phyloP scores from a whole-genome alignment of 2,797 vertebrate genomes.

The Pelodytes ibericus region DNA sequence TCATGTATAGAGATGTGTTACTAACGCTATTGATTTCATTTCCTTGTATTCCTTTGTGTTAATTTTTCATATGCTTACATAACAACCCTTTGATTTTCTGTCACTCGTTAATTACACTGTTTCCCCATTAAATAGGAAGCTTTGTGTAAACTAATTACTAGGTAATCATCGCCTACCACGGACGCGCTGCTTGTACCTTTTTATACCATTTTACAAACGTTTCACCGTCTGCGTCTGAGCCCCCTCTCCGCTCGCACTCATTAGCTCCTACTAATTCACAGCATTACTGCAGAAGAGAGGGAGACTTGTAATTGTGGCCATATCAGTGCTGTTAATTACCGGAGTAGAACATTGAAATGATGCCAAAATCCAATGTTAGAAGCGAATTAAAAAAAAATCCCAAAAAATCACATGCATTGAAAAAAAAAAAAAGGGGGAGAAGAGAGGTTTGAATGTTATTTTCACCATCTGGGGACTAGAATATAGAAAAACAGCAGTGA shows the following conservation, averaged over 20 bases:
- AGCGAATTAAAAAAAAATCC: constrained; percentile 76
- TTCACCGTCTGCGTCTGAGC: constrained; percentile 85
- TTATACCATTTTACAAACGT: constrained; percentile 87
- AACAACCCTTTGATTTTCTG: constrained; percentile 99
- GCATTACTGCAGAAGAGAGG: constrained; percentile 85
- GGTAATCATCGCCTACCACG: constrained; percentile 94
- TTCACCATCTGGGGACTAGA: constrained; percentile 97
- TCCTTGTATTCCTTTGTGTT: constrained; percentile 88
- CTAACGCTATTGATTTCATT: constrained; percentile 86
- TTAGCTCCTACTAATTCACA: constrained; percentile 94
- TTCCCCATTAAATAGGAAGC: constrained; percentile 97
- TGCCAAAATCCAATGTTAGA: constrained; percentile 98
- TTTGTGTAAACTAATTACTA: constrained; percentile 99
- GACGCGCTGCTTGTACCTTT: constrained; percentile 89
- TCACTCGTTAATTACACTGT: constrained; percentile 97
- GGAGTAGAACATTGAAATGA: constrained; percentile 96
- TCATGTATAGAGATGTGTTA: constrained; percentile 39
- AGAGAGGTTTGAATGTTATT: constrained; percentile 91
- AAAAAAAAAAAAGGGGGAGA: constrained; percentile 58
- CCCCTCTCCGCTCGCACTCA: constrained; percentile 88
- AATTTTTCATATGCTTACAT: constrained; percentile 96
- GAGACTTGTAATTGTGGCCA: constrained; percentile 95
- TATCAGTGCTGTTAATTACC: constrained; percentile 98
- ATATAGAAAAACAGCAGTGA: constrained; percentile 87
- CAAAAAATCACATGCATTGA: constrained; percentile 37